Percentiles rank a stretch among this genome's conserved stretches.
These are phyloP conservation scores for Eledona agricola DNA, from an alignment of 2,888 invertebrate genomes.

Conservation along the genomic window DNA sequence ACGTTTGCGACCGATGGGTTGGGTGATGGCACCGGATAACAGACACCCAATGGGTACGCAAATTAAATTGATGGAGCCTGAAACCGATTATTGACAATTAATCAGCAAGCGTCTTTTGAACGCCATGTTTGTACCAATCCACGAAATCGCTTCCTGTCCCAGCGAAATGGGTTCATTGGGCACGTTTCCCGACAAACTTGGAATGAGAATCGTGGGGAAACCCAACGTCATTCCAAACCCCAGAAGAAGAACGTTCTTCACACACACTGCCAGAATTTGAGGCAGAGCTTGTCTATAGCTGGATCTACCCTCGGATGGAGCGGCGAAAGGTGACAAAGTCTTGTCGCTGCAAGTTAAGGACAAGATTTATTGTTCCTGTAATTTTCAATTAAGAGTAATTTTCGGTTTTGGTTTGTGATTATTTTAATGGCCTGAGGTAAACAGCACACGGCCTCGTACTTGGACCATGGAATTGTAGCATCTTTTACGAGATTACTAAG, in stretches of 20 bases:
- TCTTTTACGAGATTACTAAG: not conserved
- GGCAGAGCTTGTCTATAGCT: constrained; percentile 66
- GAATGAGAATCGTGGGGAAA: constrained; percentile 82
- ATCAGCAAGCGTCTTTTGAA: constrained; percentile 55
- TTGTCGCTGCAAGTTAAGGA: constrained; percentile 25
- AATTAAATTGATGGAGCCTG: constrained; percentile 81
- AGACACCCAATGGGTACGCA: constrained; percentile 83
- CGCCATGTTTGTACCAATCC: constrained; percentile 81
- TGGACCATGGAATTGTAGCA: not conserved
- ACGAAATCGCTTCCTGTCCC: constrained; percentile 73
- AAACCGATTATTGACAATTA: constrained; percentile 29
- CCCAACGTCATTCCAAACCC: constrained; percentile 84
- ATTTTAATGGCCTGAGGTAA: constrained; percentile 10
- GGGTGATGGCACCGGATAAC: constrained; percentile 75
- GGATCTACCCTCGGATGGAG: constrained; percentile 38
- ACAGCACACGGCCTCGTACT: not conserved
- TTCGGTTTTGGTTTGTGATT: constrained; percentile 4
- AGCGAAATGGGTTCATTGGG: constrained; percentile 62
- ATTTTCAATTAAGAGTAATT: not conserved
- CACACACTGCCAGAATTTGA: constrained; percentile 80
- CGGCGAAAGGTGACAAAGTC: constrained; percentile 35
- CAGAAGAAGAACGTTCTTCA: constrained; percentile 80
- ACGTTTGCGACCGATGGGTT: constrained; percentile 75
- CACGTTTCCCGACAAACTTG: constrained; percentile 69
- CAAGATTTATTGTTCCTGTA: not conserved